Evolutionary conservation across 2,888 invertebrate species (phyloP).

Genomic region (Dolichomitus sp.): DNA sequence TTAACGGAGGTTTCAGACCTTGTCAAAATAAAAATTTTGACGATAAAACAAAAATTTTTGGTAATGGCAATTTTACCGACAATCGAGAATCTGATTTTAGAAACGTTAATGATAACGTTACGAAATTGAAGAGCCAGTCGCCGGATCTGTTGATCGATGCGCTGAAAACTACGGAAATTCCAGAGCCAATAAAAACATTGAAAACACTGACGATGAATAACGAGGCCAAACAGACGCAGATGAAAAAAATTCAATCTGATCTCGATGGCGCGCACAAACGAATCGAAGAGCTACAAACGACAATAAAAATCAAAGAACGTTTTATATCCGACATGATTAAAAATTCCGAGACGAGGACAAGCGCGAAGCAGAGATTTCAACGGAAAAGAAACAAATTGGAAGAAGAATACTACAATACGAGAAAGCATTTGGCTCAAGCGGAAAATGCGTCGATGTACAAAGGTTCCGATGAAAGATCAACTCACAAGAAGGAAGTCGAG

Average conservation of each 20-base stretch:
- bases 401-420: conserved; percentile 89
- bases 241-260: conserved; percentile 87
- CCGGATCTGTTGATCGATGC: conserved; percentile 86
- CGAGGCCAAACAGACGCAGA: conserved; percentile 83
- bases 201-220: conserved; percentile 86
- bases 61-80: conserved; percentile 55
- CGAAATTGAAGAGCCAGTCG: conserved; percentile 86
- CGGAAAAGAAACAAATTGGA: conserved; percentile 89
- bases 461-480: conserved; percentile 79
- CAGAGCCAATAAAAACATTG: conserved; percentile 87
- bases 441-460: conserved; percentile 83
- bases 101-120: conserved; percentile 86
- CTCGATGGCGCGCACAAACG: conserved; percentile 90
- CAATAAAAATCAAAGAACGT: conserved; percentile 92
- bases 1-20: conserved; percentile 78
- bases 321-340: conserved; percentile 90
- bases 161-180: conserved; percentile 87
- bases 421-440: conserved; percentile 88
- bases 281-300: conserved; percentile 90
- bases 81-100: conserved; percentile 65
- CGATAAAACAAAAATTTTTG: conserved; percentile 47
- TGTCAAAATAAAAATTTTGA: conserved; percentile 75
- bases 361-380: conserved; percentile 88
- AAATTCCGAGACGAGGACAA: conserved; percentile 88
- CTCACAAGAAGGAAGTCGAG: conserved; percentile 84